Evolutionary conservation across 1,140 invertebrate genomes (phyloP).

Genomic region (Eurosta solidaginis): DNA sequence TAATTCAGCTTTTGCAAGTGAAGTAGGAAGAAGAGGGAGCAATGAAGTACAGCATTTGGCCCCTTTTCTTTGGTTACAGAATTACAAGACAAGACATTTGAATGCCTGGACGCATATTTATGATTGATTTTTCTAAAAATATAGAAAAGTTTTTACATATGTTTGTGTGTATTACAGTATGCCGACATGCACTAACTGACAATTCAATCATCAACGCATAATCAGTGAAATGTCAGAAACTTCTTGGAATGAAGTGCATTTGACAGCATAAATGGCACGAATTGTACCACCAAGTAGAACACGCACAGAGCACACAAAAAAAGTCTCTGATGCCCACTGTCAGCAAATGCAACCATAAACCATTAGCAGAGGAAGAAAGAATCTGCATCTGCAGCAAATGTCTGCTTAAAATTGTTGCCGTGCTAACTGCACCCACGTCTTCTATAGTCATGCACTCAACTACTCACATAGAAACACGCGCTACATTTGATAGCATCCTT

Average conservation of each 20-base stretch:
- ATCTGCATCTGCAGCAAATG: no score
- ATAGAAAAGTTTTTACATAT: not conserved
- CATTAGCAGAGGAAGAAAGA: no score
- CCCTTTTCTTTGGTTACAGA: not conserved
- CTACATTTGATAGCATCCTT: not conserved
- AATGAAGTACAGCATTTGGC: conserved; percentile 18
- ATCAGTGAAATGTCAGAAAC: conserved; percentile 13
- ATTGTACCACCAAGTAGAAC: not conserved
- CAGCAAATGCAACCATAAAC: not conserved
- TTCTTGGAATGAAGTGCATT: conserved; percentile 27
- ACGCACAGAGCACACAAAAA: no score
- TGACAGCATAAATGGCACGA: conserved; percentile 14
- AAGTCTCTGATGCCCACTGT: not conserved
- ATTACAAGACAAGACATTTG: not conserved
- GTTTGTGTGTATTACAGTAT: not conserved
- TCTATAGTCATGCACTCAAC: not conserved
- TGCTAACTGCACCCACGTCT: not conserved
- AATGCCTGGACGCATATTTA: not conserved
- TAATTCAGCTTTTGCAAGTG: not conserved
- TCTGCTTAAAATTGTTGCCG: no score
- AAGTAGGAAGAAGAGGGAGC: not conserved
- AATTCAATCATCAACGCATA: conserved; percentile 18
- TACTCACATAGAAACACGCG: not conserved
- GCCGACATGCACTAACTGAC: not conserved
- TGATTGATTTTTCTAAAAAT: conserved; percentile 27